Evolutionary conservation across 1,140 invertebrate species (phyloP).

Genomic region (Drosophila sproati): DNA sequence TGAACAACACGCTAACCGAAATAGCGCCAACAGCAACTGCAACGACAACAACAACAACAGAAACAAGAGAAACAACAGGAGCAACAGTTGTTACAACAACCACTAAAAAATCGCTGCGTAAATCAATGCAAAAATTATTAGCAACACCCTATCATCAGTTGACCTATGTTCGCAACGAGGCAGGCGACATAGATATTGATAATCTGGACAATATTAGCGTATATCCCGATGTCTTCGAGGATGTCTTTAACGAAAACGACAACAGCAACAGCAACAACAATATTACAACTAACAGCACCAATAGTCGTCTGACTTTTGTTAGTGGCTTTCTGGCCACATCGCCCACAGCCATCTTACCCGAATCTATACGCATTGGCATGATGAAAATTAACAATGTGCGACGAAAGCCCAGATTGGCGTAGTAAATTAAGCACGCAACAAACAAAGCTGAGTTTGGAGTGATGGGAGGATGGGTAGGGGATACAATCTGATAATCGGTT

Average conservation of each 20-base stretch:
- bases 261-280: slow-evolving; percentile 20
- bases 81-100: slow-evolving; percentile 40
- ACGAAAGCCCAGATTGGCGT: slow-evolving; percentile 61
- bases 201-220: slow-evolving; percentile 82
- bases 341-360: slow-evolving; percentile 68
- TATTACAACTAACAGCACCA: slow-evolving; percentile 27
- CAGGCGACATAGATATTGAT: slow-evolving; percentile 79
- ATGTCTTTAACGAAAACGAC: slow-evolving; percentile 41
- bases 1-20: slow-evolving; percentile 63
- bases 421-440: slow-evolving; percentile 31
- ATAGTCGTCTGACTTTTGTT: slow-evolving; percentile 67
- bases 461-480: too few species aligned
- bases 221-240: slow-evolving; percentile 70
- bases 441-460: neutral
- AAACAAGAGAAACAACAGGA: slow-evolving; percentile 7
- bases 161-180: slow-evolving; percentile 75
- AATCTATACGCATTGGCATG: slow-evolving; percentile 76
- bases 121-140: slow-evolving; percentile 67
- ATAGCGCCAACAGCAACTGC: slow-evolving; percentile 46
- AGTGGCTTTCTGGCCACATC: slow-evolving; percentile 76
- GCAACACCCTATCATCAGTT: slow-evolving; percentile 77
- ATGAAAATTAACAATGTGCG: slow-evolving; percentile 74
- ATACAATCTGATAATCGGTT: slow-evolving; percentile 23
- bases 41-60: slow-evolving; percentile 25
- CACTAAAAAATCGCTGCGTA: slow-evolving; percentile 61